phyloP scores from a whole-genome alignment of 2,113 vertebrate genomes.

The Onychostruthus taczanowskii region DNA sequence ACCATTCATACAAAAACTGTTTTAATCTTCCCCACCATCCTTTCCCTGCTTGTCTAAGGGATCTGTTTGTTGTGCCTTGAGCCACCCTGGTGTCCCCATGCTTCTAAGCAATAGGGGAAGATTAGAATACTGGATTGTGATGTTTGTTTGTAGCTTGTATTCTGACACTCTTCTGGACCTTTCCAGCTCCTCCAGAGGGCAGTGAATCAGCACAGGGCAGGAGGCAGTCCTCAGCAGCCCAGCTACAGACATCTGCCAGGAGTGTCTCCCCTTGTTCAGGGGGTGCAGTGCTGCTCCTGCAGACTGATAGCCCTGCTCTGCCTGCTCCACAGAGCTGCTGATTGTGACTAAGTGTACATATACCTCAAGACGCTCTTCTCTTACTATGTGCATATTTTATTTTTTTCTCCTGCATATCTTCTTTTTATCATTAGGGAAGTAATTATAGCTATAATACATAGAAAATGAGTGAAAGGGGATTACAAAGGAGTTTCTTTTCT shows the following conservation, averaged over 20 bases:
- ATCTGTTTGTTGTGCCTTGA: not conserved
- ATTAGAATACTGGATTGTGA: not conserved
- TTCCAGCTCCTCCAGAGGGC: not conserved
- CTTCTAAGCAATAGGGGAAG: not conserved
- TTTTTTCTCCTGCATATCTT: not conserved
- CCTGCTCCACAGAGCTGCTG: not conserved
- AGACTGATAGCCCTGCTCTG: not conserved
- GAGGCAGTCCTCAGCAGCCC: not conserved
- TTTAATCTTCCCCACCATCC: not conserved
- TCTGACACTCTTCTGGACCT: not conserved
- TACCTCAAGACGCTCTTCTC: not conserved
- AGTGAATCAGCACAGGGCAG: accelerated
- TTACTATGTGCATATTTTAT: not conserved
- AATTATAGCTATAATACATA: constrained; percentile 23
- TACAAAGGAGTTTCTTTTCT: constrained; percentile 29
- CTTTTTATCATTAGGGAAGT: constrained; percentile 16
- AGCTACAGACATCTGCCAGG: not conserved
- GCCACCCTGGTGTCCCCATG: not conserved
- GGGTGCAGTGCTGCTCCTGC: not conserved
- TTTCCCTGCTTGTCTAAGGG: not conserved
- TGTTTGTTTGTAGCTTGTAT: not conserved
- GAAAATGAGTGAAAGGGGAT: constrained; percentile 12
- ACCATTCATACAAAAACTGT: not conserved
- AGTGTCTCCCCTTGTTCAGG: accelerated
- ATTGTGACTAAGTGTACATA: not conserved